Percentiles rank a stretch among this genome's conserved stretches.
phyloP scores from a whole-genome alignment of 1,140 invertebrate genomes.

The Drosophila kohkoa region DNA sequence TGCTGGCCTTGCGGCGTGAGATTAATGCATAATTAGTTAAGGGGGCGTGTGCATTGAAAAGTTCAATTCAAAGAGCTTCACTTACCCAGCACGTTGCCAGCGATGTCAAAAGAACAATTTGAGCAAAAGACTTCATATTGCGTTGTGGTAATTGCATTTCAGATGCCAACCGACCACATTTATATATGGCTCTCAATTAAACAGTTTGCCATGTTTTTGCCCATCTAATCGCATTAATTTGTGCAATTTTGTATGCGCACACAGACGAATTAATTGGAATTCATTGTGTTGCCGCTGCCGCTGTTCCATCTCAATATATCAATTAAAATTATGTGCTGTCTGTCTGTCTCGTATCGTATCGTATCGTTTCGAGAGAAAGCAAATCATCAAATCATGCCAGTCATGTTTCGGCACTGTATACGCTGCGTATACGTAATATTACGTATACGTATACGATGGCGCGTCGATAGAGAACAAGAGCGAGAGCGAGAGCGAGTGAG shows the following conservation, averaged over 20 bases:
- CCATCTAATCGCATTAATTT: slow-evolving; percentile 29
- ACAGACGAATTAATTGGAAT: slow-evolving; percentile 15
- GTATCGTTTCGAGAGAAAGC: neutral
- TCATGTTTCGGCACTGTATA: slow-evolving; percentile 3
- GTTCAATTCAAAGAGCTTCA: neutral
- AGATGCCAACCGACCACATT: neutral
- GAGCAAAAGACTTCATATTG: slow-evolving; percentile 8
- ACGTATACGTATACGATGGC: slow-evolving; percentile 59
- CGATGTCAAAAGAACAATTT: neutral
- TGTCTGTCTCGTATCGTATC: neutral
- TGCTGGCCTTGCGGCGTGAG: neutral
- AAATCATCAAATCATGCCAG: slow-evolving; percentile 36
- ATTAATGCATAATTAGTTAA: neutral
- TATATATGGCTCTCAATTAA: slow-evolving; percentile 31
- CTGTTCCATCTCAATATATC: slow-evolving; percentile 5
- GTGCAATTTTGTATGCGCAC: slow-evolving; percentile 24
- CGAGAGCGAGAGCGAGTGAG: neutral
- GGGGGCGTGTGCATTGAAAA: no score
- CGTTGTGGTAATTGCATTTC: slow-evolving; percentile 6
- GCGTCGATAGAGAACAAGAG: neutral
- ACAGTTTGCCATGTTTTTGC: slow-evolving; percentile 2
- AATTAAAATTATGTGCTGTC: slow-evolving; percentile 15
- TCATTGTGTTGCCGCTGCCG: slow-evolving; percentile 5
- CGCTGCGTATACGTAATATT: slow-evolving; percentile 31
- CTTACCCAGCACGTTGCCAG: slow-evolving; percentile 17